Percentiles rank a stretch among this genome's conserved stretches.
Evolutionary conservation across 2,113 vertebrate species (phyloP).

Genomic region (Okapia johnstoni): DNA sequence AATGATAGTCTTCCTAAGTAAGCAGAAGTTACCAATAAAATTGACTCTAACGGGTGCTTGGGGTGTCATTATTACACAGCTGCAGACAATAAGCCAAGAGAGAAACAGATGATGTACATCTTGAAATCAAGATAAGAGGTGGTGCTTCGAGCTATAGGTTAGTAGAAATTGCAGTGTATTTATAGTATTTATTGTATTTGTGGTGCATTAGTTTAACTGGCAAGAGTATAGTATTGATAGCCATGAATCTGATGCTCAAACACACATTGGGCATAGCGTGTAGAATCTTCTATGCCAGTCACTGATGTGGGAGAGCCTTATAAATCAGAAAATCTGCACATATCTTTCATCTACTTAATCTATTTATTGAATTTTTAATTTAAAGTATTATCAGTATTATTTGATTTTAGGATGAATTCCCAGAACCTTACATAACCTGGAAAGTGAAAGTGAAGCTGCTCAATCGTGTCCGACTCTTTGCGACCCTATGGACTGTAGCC

Average conservation of each 20-base stretch:
- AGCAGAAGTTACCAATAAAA: constrained; percentile 71
- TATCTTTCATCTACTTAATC: not conserved
- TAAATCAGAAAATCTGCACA: not conserved
- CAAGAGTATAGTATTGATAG: not conserved
- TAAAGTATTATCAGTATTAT: not conserved
- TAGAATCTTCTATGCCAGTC: not conserved
- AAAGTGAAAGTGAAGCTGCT: not conserved
- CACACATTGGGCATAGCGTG: not conserved
- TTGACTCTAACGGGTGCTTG: constrained; percentile 60
- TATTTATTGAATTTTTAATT: not conserved
- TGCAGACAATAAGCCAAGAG: constrained; percentile 57
- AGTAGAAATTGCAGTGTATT: constrained; percentile 30
- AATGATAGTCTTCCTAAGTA: constrained; percentile 46
- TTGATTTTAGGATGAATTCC: not conserved
- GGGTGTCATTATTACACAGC: constrained; percentile 68
- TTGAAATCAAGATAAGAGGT: constrained; percentile 59
- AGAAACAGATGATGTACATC: constrained; percentile 64
- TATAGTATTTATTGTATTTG: constrained; percentile 19
- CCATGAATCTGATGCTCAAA: not conserved
- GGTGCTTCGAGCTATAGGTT: constrained; percentile 20
- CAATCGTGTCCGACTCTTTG: too few species aligned
- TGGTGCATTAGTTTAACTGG: not conserved
- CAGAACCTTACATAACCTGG: not conserved
- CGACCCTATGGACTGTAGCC: too few species aligned
- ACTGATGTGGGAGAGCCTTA: not conserved